phyloP scores from a whole-genome alignment of 2,888 invertebrate genomes.

The Pantelozetes paolii region DNA sequence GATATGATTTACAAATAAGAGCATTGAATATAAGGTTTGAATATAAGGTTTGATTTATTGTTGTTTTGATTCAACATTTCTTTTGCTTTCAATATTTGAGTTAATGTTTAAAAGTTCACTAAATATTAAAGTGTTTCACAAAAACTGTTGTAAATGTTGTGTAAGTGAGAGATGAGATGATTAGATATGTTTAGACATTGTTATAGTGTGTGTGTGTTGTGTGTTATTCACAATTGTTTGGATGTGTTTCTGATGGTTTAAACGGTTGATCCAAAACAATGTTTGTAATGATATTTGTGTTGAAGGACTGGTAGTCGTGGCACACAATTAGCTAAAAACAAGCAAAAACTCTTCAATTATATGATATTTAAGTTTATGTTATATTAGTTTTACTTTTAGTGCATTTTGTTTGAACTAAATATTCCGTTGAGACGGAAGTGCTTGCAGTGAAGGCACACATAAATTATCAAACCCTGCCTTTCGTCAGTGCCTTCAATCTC shows the following conservation, averaged over 20 bases:
- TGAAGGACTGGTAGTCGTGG: constrained; percentile 6
- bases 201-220: background rate
- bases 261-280: constrained; percentile 25
- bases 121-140: constrained; percentile 19
- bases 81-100: constrained; percentile 4
- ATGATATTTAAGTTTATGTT: constrained; percentile 19
- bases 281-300: background rate
- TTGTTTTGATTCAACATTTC: constrained; percentile 24
- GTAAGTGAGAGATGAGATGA: constrained; percentile 29
- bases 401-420: constrained; percentile 28
- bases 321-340: constrained; percentile 30
- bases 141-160: background rate
- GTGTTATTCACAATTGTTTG: constrained; percentile 20
- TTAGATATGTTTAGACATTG: constrained; percentile 25
- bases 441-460: constrained; percentile 13
- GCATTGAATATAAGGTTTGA: constrained; percentile 23
- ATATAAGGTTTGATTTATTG: constrained; percentile 33
- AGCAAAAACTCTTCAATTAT: constrained; percentile 32
- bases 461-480: constrained; percentile 33
- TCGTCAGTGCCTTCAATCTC: constrained; percentile 30
- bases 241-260: background rate
- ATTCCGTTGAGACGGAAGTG: constrained; percentile 24
- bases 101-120: background rate
- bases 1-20: constrained; percentile 8
- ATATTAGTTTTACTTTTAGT: constrained; percentile 25